Percentiles rank a stretch among this genome's conserved stretches.
Conservation (phyloP, 2,113 vertebrate genomes). For the Thinocorus orbignyianus region DNA sequence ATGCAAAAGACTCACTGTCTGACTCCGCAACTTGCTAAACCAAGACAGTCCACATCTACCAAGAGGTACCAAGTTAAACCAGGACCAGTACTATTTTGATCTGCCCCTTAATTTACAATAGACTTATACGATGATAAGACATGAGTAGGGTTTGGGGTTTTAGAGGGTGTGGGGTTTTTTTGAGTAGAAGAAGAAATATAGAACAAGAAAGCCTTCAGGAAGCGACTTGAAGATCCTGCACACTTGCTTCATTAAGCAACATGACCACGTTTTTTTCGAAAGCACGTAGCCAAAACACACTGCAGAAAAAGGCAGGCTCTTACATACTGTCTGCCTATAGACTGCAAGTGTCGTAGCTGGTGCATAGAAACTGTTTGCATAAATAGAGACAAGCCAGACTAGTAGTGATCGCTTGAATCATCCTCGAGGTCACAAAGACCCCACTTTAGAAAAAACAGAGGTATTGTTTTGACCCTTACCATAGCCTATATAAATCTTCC, state of each 20-base stretch:
- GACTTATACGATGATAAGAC: neutral
- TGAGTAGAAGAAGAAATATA: neutral
- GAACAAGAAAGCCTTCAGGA: neutral
- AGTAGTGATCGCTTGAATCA: neutral
- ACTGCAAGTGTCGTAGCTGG: neutral
- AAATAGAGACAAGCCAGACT: neutral
- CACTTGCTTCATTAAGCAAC: neutral
- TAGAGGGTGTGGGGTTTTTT: too few species aligned
- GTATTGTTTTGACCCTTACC: neutral
- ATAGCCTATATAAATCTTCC: neutral
- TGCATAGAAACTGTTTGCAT: too few species aligned
- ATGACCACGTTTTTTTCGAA: neutral
- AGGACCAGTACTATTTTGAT: neutral
- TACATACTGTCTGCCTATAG: neutral
- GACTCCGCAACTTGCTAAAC: neutral
- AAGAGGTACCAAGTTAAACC: neutral
- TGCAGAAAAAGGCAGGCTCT: neutral
- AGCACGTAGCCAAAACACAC: fast-evolving
- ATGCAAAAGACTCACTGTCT: neutral
- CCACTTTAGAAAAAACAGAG: neutral
- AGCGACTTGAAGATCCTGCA: neutral
- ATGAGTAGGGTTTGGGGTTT: neutral
- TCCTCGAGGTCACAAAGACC: neutral
- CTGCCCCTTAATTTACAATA: neutral
- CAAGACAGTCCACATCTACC: neutral